Evolutionary conservation across 2,888 invertebrate genomes (phyloP), one percentile per base, ranked within the genome.

Genomic region (Polyploca ridens): DNA sequence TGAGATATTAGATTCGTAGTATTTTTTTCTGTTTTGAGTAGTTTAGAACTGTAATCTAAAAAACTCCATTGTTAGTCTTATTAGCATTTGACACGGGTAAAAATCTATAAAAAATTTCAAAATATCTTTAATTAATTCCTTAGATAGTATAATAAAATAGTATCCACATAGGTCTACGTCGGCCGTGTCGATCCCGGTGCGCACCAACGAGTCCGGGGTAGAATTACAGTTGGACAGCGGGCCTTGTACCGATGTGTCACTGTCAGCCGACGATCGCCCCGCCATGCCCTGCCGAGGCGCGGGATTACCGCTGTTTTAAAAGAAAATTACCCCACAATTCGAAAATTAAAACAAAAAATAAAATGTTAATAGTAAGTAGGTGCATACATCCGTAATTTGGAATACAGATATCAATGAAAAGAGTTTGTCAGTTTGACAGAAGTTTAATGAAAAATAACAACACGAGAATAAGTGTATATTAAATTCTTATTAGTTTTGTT

Each of bases 201-300:
- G 71, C 64, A 73, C 71, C 71, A 75, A 77, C 83, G 82, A 76
- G 78, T 79, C 82, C 76, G 80, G 91, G 90, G 89, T 93, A 88
- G 93, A 93, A 93, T 93, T 92, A 93, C 91, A 93, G 85, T 89
- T 82, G 89, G 91, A 91, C 91, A 86, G 87, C 88, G 89, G 70
- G 84, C 87, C 93, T 77, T 94, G 94, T 94, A 94, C 90, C 93
- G 89, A 94, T 94, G 93, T 93, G 94, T 94, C 94, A 94, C 91
- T 94, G 94, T 94, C 94, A 94, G 79, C 78, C 88, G 76, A 76
- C 89, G 86, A 88, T 87, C 87, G 90, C 81, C 85, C 83, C 70
- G 54, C 54, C 54, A 44, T 44, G 83, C 84, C 81, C 75, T 81
- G 82, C 54, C 54, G 54, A 19, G 79, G 76, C 78, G 77, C 80